phyloP scores from a whole-genome alignment of 2,113 vertebrate genomes.

The Alosa alosa region DNA sequence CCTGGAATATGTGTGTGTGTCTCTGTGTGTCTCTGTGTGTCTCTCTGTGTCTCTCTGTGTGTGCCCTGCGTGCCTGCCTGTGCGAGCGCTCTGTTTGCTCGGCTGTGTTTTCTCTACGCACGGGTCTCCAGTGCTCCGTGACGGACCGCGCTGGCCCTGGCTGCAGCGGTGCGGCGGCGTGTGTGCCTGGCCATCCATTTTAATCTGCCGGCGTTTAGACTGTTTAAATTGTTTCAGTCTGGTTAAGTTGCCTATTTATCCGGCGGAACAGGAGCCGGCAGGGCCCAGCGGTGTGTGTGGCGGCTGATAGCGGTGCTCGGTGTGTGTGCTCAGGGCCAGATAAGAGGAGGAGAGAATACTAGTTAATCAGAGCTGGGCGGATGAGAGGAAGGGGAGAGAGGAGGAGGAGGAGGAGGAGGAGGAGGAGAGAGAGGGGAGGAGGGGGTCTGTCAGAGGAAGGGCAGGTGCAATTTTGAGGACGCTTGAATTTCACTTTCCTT shows the following conservation, averaged over 20 bases:
- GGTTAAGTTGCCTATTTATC: constrained; percentile 68
- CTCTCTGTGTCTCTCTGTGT: constrained; percentile 26
- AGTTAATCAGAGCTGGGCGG: constrained; percentile 60
- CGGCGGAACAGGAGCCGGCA: constrained; percentile 61
- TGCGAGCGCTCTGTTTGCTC: constrained; percentile 36
- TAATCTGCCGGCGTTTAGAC: constrained; percentile 68
- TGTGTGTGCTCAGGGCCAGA: constrained; percentile 39
- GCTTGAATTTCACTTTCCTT: constrained; percentile 10
- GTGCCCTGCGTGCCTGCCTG: neutral
- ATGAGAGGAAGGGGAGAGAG: constrained; percentile 26
- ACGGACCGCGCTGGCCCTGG: constrained; percentile 22
- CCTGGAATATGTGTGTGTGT: constrained; percentile 22
- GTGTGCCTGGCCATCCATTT: constrained; percentile 60
- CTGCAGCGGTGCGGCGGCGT: constrained; percentile 34
- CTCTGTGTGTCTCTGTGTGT: neutral
- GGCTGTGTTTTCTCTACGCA: neutral
- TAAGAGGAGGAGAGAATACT: constrained; percentile 49
- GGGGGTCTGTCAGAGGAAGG: constrained; percentile 13
- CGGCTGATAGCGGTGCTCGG: constrained; percentile 53
- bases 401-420: constrained; percentile 31
- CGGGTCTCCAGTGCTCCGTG: constrained; percentile 34
- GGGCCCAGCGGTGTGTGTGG: constrained; percentile 54
- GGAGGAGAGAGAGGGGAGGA: neutral
- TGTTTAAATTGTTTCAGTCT: constrained; percentile 72
- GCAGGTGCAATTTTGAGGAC: constrained; percentile 29